These are phyloP conservation scores for Hapalemur alaotrensis DNA, from an alignment of 2,797 vertebrate species.

Conservation along the genomic window DNA sequence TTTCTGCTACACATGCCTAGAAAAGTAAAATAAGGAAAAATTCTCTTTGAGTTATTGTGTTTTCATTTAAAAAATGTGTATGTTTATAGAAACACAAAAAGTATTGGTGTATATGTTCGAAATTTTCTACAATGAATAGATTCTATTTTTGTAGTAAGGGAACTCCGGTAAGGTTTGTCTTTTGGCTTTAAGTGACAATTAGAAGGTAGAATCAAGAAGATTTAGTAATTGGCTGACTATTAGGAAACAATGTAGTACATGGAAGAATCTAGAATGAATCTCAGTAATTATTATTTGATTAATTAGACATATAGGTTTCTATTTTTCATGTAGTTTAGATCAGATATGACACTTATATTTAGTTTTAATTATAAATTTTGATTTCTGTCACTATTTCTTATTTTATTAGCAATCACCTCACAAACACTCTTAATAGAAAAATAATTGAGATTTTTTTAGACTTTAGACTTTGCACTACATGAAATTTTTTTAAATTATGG, in stretches of 20 bases:
- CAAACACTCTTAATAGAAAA: background rate
- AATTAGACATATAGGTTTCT: background rate
- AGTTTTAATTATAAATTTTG: background rate
- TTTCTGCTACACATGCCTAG: background rate
- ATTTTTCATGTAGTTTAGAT: background rate
- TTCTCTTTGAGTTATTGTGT: background rate
- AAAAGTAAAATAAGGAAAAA: background rate
- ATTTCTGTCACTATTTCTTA: background rate
- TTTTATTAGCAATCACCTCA: background rate
- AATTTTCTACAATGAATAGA: background rate
- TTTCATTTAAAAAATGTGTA: background rate
- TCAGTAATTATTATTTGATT: background rate
- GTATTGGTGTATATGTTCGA: background rate
- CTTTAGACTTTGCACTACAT: background rate
- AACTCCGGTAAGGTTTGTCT: background rate
- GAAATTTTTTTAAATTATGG: background rate
- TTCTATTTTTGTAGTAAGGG: background rate
- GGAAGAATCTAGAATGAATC: background rate
- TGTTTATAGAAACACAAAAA: background rate
- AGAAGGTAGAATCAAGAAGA: background rate
- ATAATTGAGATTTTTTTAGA: background rate
- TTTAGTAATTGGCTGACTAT: background rate
- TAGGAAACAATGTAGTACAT: background rate
- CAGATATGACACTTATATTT: conserved; percentile 13
- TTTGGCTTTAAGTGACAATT: background rate